Percentiles rank a stretch among this genome's conserved stretches.
Evolutionary conservation across 2,888 invertebrate genomes (phyloP).

Genomic region (Dilophus febrilis): DNA sequence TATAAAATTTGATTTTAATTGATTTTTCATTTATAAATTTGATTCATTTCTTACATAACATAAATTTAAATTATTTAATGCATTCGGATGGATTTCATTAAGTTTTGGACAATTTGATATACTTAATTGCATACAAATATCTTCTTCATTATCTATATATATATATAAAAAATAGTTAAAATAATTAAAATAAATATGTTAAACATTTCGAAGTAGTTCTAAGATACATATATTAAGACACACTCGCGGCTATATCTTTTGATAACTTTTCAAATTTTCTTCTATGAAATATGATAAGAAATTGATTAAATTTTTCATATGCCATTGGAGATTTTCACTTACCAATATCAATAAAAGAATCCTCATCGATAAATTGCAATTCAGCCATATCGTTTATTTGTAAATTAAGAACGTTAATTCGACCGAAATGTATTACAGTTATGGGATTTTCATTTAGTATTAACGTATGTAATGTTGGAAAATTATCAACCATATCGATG

Average conservation of each 20-base stretch:
- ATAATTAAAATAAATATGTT: no score
- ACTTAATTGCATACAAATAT: conserved; percentile 3
- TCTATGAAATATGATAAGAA: no score
- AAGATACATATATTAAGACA: no score
- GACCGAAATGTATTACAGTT: conserved; percentile 6
- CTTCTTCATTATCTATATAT: background rate
- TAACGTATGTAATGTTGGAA: conserved; percentile 3
- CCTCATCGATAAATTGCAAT: conserved; percentile 3
- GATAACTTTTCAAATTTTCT: no score
- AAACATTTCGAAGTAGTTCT: no score
- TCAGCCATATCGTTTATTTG: conserved; percentile 6
- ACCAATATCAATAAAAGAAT: conserved; percentile 6
- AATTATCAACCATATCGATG: conserved; percentile 1
- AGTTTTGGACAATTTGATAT: conserved; percentile 5
- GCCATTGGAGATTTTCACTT: no score
- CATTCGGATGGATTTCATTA: conserved; percentile 1
- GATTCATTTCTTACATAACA: no score
- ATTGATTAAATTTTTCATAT: no score
- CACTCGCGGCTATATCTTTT: no score
- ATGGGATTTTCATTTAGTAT: conserved; percentile 9
- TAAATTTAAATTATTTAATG: conserved; percentile 2
- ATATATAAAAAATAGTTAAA: no score
- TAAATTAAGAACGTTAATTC: conserved; percentile 2
- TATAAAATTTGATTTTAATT: no score
- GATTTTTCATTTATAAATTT: no score